Conservation (phyloP, 92 coral and sea anemone genomes). For the Diadumene lineata region DNA sequence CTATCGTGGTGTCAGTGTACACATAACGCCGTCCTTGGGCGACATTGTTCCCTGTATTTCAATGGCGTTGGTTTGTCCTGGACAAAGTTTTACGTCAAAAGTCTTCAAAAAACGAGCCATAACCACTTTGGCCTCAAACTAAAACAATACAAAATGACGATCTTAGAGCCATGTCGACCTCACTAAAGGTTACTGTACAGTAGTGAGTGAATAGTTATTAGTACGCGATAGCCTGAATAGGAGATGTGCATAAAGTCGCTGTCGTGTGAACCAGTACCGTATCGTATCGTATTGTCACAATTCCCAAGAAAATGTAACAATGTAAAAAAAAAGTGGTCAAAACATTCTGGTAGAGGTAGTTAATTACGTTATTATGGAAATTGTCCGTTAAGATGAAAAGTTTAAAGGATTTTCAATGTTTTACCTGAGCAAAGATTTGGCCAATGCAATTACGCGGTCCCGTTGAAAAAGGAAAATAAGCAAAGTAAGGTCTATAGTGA, state of each 20-base stretch:
- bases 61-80: constrained; percentile 23
- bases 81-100: constrained; percentile 18
- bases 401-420: not conserved
- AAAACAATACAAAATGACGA: not conserved
- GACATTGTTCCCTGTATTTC: constrained; percentile 17
- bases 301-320: no score
- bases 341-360: no score
- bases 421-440: constrained; percentile 37
- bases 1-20: constrained; percentile 11
- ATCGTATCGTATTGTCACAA: no score
- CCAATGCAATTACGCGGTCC: constrained; percentile 46
- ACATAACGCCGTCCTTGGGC: constrained; percentile 31
- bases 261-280: no score
- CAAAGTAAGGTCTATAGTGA: constrained; percentile 4
- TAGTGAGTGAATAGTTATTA: no score
- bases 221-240: no score
- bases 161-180: not conserved
- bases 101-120: constrained; percentile 34
- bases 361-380: no score
- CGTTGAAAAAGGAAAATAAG: constrained; percentile 22
- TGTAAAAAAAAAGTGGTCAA: no score
- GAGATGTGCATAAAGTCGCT: no score
- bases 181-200: not conserved
- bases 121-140: constrained; percentile 39
- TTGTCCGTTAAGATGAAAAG: no score